Conservation (phyloP, 2,888 invertebrate genomes). For the Aphelenchoides bicaudatus region DNA sequence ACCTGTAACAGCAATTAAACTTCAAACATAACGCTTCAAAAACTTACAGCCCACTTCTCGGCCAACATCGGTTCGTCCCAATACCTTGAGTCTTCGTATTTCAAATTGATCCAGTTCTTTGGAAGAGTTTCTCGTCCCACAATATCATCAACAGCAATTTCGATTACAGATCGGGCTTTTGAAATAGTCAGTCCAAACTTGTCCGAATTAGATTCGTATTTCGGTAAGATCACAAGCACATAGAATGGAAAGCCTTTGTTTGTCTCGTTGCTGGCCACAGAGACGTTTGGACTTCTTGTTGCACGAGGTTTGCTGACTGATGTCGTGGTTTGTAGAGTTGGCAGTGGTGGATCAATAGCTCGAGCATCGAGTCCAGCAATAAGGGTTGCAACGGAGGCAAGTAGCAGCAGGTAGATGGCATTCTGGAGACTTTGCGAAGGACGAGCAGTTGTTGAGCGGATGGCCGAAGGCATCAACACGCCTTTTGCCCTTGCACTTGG, state of each 20-base stretch:
- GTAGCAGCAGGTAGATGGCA: too few species aligned
- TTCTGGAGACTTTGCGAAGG: too few species aligned
- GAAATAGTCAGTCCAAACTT: conserved; percentile 55
- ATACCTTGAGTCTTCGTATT: conserved; percentile 48
- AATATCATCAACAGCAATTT: conserved; percentile 55
- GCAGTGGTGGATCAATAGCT: not conserved
- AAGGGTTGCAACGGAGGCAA: too few species aligned
- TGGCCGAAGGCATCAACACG: not conserved
- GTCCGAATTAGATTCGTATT: conserved; percentile 50
- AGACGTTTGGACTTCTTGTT: too few species aligned
- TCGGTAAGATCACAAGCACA: conserved; percentile 53
- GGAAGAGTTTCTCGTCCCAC: conserved; percentile 41
- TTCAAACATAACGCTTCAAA: too few species aligned
- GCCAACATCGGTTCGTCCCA: conserved; percentile 71
- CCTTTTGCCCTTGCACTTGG: too few species aligned
- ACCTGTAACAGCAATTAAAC: too few species aligned
- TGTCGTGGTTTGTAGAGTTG: conserved; percentile 11
- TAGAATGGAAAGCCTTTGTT: conserved; percentile 43
- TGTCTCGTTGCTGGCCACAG: too few species aligned
- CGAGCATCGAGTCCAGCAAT: not conserved
- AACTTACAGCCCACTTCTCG: conserved; percentile 47
- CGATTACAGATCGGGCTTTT: conserved; percentile 56
- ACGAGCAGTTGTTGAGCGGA: not conserved
- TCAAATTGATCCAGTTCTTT: conserved; percentile 49
- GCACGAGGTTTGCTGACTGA: not conserved